Conservation (phyloP, 2,888 invertebrate species). For the Cheiracanthium punctorium region DNA sequence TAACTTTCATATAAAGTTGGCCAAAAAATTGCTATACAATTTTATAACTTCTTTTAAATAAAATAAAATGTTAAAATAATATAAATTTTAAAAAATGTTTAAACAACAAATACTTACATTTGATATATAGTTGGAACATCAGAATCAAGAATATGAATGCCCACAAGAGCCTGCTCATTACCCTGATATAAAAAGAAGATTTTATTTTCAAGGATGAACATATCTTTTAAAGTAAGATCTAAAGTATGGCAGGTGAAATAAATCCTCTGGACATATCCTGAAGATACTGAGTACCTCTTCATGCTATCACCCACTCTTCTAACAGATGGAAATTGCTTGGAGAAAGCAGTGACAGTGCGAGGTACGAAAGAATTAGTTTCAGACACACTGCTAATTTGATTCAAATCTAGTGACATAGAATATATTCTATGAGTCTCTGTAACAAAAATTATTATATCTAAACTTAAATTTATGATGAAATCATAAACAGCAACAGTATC, state of each 20-base stretch:
- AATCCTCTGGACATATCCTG: constrained; percentile 14
- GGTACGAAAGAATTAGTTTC: neutral
- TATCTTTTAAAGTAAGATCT: constrained; percentile 27
- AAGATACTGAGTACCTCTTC: constrained; percentile 19
- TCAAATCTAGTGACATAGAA: constrained; percentile 31
- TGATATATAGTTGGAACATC: constrained; percentile 21
- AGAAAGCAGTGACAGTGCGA: constrained; percentile 47
- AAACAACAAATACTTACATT: no score
- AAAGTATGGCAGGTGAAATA: constrained; percentile 26
- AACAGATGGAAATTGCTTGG: constrained; percentile 56
- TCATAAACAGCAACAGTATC: neutral
- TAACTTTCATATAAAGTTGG: no score
- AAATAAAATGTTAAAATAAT: no score
- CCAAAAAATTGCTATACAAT: no score
- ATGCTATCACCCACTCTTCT: constrained; percentile 14
- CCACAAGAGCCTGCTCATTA: neutral
- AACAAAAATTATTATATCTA: constrained; percentile 22
- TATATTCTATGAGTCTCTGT: constrained; percentile 30
- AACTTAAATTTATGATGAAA: constrained; percentile 37
- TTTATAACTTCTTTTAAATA: no score
- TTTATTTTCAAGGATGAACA: constrained; percentile 37
- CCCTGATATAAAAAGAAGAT: constrained; percentile 25
- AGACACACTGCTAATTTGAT: neutral
- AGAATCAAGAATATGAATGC: constrained; percentile 31
- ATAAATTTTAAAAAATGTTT: no score